These are phyloP conservation scores for Caranx melampygus DNA, from an alignment of 2,113 vertebrate genomes.

Conservation along the genomic window DNA sequence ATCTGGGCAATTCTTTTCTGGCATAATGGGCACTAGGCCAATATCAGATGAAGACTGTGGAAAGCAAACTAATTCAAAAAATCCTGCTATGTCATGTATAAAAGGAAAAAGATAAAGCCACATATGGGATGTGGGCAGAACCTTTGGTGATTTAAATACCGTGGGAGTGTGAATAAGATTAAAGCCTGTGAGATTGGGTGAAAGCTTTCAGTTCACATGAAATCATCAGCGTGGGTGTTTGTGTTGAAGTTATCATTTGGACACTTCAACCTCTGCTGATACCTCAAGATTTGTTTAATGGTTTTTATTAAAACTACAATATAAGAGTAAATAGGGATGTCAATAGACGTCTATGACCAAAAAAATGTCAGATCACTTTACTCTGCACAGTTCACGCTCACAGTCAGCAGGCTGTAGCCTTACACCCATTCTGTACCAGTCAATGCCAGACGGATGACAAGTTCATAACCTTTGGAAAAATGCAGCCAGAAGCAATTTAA, in stretches of 20 bases:
- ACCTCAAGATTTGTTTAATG: constrained; percentile 18
- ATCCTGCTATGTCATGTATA: background rate
- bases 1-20: background rate
- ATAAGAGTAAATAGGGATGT: background rate
- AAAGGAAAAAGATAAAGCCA: background rate
- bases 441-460: constrained; percentile 28
- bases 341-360: background rate
- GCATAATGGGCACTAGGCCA: background rate
- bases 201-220: constrained; percentile 47
- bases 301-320: constrained; percentile 16
- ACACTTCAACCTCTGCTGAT: constrained; percentile 24
- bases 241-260: constrained; percentile 27
- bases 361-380: background rate
- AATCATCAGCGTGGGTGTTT: constrained; percentile 32
- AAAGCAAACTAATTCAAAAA: constrained; percentile 15
- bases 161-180: constrained; percentile 48
- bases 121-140: constrained; percentile 8
- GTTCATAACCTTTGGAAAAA: constrained; percentile 47
- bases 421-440: background rate
- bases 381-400: background rate
- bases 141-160: constrained; percentile 39
- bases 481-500: constrained; percentile 25
- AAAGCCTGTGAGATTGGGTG: constrained; percentile 39
- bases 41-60: background rate
- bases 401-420: background rate